Evolutionary conservation across 2,888 invertebrate species (phyloP).

Genomic region (Danaus chrysippus): DNA sequence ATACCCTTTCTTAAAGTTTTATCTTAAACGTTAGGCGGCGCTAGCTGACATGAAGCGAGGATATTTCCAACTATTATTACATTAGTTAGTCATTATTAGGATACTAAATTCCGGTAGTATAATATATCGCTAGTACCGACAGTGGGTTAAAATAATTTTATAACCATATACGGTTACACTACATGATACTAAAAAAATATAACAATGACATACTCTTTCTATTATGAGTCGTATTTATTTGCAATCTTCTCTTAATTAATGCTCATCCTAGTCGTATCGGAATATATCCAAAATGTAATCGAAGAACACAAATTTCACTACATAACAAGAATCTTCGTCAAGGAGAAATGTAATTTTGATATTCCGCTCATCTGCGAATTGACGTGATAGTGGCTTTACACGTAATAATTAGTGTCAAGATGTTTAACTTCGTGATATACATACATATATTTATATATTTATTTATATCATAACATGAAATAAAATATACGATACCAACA

Average conservation of each 20-base stretch:
- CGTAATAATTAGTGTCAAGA: slow-evolving; percentile 14
- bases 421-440: slow-evolving; percentile 13
- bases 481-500: not conserved
- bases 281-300: too few relatives aligned
- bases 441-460: slow-evolving; percentile 18
- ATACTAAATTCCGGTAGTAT: slow-evolving; percentile 15
- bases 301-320: too few relatives aligned
- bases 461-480: not conserved
- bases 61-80: slow-evolving; percentile 32
- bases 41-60: slow-evolving; percentile 49
- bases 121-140: not conserved
- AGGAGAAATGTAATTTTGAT: slow-evolving; percentile 15
- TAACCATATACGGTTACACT: too few relatives aligned
- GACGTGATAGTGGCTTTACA: slow-evolving; percentile 14
- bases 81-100: slow-evolving; percentile 26
- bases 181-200: too few relatives aligned
- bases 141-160: too few relatives aligned
- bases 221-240: not conserved
- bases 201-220: not conserved
- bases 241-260: not conserved
- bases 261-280: not conserved
- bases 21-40: slow-evolving; percentile 64
- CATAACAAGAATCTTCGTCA: not conserved
- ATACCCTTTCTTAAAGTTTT: slow-evolving; percentile 69
- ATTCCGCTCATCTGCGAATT: slow-evolving; percentile 7